Base-by-base conservation (phyloP, 2,113 vertebrate genomes). In the Platichthys flesus region DNA sequence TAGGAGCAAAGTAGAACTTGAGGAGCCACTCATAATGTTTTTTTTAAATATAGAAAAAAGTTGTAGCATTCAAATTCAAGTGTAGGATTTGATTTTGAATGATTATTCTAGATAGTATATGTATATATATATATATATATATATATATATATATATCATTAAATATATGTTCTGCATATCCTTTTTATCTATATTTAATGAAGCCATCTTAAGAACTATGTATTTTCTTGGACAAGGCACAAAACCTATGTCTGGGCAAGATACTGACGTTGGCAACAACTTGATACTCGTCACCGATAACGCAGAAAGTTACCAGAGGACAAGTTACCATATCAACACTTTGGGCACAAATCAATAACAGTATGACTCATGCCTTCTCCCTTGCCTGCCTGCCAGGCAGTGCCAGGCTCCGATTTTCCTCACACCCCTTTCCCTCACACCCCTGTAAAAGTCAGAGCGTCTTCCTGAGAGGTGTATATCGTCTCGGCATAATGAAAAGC, bases 401-500 rank as follows among this genome's bases (percentile, higher is more conserved):
- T 37, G 72, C 24, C 65, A 57, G 47, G 80, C 56, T 45, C 80
- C 51, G 67, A 63, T 77, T 76, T 74, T 60, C 78, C 76, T 81
- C 61, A 74, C 62, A 70, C 67, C 45, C 52, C 67, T 76, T n/a
- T 60, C 73, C 78, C 76, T 81, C 61, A 74, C 62, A 70, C 67
- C 45, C 52, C 67, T 76, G 87, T 83, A 79, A 88, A 87, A 84
- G 76, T 84, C 85, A 51, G 28, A 31, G 31, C 1, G 31, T 31
- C 31, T 31, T 88, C 82, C 88, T 78, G 64, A 84, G 85, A 90
- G 86, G 79, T 90, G 86, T 89, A 88, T 88, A 89, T 88, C 78
- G 65, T 81, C 71, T 84, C 74, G 49, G 79, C 80, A 71, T 93
- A 92, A 94, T 94, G 92, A 93, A 93, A 93, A 89, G 90, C 92